Base-by-base conservation (phyloP, 2,888 invertebrate species). In the Argyra leucocephala region DNA sequence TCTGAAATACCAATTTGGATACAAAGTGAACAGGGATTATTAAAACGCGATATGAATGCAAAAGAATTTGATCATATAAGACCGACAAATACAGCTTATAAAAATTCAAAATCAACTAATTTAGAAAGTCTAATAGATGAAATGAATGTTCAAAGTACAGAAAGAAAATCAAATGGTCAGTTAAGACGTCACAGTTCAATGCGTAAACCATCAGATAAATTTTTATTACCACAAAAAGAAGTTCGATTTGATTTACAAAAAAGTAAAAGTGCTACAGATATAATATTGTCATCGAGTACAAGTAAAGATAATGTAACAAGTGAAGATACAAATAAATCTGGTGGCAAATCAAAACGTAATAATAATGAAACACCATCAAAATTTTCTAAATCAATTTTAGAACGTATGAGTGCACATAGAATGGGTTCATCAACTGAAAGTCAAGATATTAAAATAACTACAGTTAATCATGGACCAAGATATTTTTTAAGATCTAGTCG, bases 401-500 rank as follows among this genome's bases (percentile, higher is more conserved):
- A 79, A 69, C 71, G 79, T 3, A 74, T 77, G 22, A 79, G 80
- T 66, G 74, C 73, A 63, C 74, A 75, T 65, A 78, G 76, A 61
- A 74, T 76, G 0, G 73, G 76, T 0, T 73, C 75, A 57, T 78
- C 79, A 0, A 76, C 80, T 4, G 78, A 79, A 3, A 78, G 78
- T 67, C 74, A 72, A 22, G 71, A 71, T 23, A 59, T 65, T 3
- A 65, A 66, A 57, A 63, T 66, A 18, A 58, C 58, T 21, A 71
- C 69, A 0, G 72, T 73, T 59, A 73, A 74, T 36, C 70, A 72
- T 22, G 69, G 70, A 6, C 76, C 76, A 21, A 78, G 77, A 63
- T 83, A 83, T 70, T 81, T 76, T 68, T 76, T 82, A 63, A 76
- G 83, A 69, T 82, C 81, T 36, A 80, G 82, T 71, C 81, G 81